These are phyloP conservation scores for Amblyopsis rosae DNA, from an alignment of 2,113 vertebrate species.

Conservation along the genomic window DNA sequence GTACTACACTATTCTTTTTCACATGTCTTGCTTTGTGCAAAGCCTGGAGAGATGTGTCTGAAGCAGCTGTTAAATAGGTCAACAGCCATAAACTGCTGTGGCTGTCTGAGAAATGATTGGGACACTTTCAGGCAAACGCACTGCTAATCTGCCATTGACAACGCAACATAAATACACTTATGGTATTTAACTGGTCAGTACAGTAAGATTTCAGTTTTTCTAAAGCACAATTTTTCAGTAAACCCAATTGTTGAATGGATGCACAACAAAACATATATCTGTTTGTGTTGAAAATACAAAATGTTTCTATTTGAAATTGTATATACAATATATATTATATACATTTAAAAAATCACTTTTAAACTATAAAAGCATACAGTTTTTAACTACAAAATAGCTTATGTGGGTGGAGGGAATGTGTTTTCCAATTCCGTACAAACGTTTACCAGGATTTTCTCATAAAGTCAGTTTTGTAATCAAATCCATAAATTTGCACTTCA, in stretches of 20 bases:
- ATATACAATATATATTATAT: no score
- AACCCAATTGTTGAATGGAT: background rate
- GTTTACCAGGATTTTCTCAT: no score
- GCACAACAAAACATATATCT: background rate
- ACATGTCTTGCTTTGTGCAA: background rate
- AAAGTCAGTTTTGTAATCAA: background rate
- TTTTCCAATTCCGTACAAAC: no score
- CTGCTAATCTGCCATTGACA: conserved; percentile 4
- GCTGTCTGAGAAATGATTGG: conserved; percentile 15
- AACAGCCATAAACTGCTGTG: conserved; percentile 37
- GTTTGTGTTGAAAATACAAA: no score
- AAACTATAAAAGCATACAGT: no score
- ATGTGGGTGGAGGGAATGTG: no score
- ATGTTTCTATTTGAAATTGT: no score
- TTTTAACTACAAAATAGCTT: background rate
- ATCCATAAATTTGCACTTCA: background rate
- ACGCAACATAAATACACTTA: background rate
- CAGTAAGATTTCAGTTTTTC: conserved; percentile 20
- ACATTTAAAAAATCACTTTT: no score
- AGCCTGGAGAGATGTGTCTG: background rate
- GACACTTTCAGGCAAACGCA: conserved; percentile 24
- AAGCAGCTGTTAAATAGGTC: conserved; percentile 39
- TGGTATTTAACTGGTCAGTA: background rate
- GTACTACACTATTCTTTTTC: background rate
- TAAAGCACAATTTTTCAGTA: conserved; percentile 2